These are phyloP conservation scores for Neotragus moschatus DNA, from an alignment of 2,113 vertebrate species.

Conservation along the genomic window DNA sequence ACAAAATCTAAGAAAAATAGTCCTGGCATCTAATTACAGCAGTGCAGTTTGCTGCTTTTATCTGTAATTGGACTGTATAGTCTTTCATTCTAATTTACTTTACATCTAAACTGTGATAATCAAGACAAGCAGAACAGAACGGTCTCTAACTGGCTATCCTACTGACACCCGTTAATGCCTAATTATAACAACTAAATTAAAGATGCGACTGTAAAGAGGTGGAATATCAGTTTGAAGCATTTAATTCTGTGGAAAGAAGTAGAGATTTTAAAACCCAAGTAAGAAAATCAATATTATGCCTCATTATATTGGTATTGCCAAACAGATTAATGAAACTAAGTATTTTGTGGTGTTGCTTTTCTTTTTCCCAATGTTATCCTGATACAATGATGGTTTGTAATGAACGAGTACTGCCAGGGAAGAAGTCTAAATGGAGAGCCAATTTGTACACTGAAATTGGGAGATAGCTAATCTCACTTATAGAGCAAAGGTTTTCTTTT, in stretches of 20 bases:
- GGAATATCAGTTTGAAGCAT: conserved; percentile 90
- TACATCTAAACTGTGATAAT: conserved; percentile 99
- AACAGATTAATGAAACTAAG: conserved; percentile 88
- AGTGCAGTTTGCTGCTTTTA: conserved; percentile 98
- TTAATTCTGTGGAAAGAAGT: conserved; percentile 94
- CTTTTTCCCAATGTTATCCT: conserved; percentile 73
- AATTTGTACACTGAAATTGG: conserved; percentile 71
- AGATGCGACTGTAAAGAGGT: conserved; percentile 91
- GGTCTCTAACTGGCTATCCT: conserved; percentile 97
- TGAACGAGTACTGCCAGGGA: conserved; percentile 65
- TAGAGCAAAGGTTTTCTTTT: conserved; percentile 62
- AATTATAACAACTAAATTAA: conserved; percentile 99
- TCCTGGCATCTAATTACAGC: conserved; percentile 99
- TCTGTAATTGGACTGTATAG: conserved; percentile 99
- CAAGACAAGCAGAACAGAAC: conserved; percentile 99
- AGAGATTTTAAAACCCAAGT: conserved; percentile 88
- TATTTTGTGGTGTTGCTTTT: conserved; percentile 74
- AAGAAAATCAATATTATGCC: conserved; percentile 87
- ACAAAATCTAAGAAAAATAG: conserved; percentile 92
- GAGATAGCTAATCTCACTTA: conserved; percentile 69
- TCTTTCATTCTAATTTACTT: conserved; percentile 99
- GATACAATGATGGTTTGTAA: conserved; percentile 76
- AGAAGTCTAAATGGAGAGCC: conserved; percentile 73
- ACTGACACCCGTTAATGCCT: conserved; percentile 99
- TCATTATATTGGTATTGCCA: conserved; percentile 87